Percentiles rank a stretch among this genome's conserved stretches.
Evolutionary conservation across 2,113 vertebrate species (phyloP).

Genomic region (Pedetes capensis): DNA sequence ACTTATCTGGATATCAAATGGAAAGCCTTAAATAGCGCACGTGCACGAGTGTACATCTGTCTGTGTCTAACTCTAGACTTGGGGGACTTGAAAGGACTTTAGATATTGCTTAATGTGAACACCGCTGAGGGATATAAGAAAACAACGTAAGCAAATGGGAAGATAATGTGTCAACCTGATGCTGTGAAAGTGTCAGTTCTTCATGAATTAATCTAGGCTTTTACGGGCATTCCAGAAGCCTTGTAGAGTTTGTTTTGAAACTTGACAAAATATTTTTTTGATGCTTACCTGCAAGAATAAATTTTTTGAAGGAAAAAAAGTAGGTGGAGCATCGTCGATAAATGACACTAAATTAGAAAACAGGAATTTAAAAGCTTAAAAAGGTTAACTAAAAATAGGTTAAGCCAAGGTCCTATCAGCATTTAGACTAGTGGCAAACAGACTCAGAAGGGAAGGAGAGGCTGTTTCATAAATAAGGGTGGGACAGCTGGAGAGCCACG

Average conservation of each 20-base stretch:
- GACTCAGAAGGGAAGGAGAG: not conserved
- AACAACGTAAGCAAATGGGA: not conserved
- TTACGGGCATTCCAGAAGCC: not conserved
- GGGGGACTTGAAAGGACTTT: not conserved
- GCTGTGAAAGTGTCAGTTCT: not conserved
- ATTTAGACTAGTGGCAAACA: not conserved
- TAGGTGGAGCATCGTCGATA: not conserved
- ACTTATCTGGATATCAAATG: not conserved
- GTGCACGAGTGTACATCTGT: not conserved
- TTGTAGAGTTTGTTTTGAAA: not conserved
- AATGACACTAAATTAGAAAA: not conserved
- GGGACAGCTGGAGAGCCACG: not conserved
- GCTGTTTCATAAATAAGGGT: accelerated
- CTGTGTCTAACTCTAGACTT: not conserved
- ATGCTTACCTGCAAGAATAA: not conserved
- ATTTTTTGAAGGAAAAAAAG: not conserved
- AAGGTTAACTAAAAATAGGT: not conserved
- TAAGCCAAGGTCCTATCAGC: not conserved
- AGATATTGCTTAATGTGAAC: not conserved
- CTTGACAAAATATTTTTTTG: not conserved
- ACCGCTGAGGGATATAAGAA: not conserved
- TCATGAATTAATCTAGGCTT: not conserved
- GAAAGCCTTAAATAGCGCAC: no score
- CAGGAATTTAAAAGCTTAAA: not conserved
- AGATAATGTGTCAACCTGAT: not conserved